Base-by-base conservation (phyloP, 2,113 vertebrate species). In the Rissa tridactyla region DNA sequence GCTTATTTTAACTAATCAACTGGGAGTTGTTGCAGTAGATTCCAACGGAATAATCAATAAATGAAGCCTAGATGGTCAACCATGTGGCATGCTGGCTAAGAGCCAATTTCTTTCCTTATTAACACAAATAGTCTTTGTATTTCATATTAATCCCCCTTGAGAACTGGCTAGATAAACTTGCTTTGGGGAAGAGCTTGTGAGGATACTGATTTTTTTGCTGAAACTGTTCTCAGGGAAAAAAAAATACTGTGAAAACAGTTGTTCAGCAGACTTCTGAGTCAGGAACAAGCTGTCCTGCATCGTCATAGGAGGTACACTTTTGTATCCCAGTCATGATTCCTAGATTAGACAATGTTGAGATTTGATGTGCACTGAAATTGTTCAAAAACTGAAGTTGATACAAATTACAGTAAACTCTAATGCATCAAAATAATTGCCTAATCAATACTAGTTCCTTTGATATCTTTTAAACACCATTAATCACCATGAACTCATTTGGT, bases 381-480 rank as follows among this genome's bases (percentile, higher is more conserved):
- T 92, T 94, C 36, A 82, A 69, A 91, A 96, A 90, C 57, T 82
- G 27, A 95, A 96, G 77, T 52, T 88, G 40, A 30, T 90, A 77
- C 92, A 94, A 97, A 96, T 94, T 95, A 72, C 44, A 93, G 92
- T 93, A 97, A 97, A 97, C 47, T 82, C 90, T 55, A 91, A 95
- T 93, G 93, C 80, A 97, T 96, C 94, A 94, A 96, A 98, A 97
- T 97, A 98, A 97, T 96, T 97, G 66, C 82, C 86, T 97, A 94
- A 97, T 98, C 97, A 96, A 97, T 98, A 97, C 88, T 96, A 95
- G 97, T 97, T 97, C 93, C 73, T 96, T 51, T 95, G 77, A 64
- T 97, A 96, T 93, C 94, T 97, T 96, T 97, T 96, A 97, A 97
- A 94, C 38, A 90, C 34, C 75, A 96, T 97, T 98, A 96, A 98